Conservation (phyloP, 1,140 invertebrate genomes). For the Paralvinella palmiformis region DNA sequence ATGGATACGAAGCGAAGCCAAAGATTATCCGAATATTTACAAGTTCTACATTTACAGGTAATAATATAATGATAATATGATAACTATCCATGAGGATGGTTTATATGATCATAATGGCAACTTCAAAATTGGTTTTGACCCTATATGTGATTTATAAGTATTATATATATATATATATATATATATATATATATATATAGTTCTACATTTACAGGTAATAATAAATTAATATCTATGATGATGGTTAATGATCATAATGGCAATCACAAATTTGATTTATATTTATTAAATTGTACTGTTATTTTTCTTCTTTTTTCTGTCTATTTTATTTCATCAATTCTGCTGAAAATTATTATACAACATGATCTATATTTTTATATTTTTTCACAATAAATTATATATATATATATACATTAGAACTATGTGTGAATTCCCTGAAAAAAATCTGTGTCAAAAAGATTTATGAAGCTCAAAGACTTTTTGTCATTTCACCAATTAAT, state of each 20-base stretch:
- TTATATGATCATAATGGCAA: background rate
- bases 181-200: too few relatives aligned
- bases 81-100: background rate
- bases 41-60: slow-evolving; percentile 96
- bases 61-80: background rate
- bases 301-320: too few relatives aligned
- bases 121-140: background rate
- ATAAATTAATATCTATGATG: background rate
- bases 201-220: background rate
- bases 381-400: too few relatives aligned
- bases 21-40: slow-evolving; percentile 98
- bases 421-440: background rate
- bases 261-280: background rate
- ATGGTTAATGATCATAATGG: background rate
- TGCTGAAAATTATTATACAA: too few relatives aligned
- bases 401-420: background rate
- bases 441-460: background rate
- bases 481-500: too few relatives aligned
- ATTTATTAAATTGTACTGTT: background rate
- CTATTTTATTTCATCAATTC: too few relatives aligned
- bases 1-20: background rate
- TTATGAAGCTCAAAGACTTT: background rate
- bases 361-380: too few relatives aligned
- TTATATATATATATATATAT: background rate
- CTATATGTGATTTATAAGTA: background rate